Conservation (phyloP, 1,140 invertebrate genomes). For the Drosophila murphyi region DNA sequence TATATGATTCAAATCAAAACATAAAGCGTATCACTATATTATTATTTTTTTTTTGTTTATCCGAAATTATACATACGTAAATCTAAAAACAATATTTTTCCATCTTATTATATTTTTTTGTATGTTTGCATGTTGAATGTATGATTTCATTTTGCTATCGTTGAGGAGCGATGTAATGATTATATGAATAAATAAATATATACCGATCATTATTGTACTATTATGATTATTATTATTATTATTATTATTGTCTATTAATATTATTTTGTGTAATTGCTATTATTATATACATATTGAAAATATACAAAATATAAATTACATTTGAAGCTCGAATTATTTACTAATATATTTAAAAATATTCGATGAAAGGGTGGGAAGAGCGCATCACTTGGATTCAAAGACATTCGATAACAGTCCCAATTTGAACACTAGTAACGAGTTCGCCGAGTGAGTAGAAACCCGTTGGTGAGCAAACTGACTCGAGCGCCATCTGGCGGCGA, state of each 20-base stretch:
- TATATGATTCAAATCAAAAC: slow-evolving; percentile 22
- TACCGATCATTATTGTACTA: slow-evolving; percentile 56
- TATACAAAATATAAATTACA: slow-evolving; percentile 62
- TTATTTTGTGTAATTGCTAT: slow-evolving; percentile 67
- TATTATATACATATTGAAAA: slow-evolving; percentile 65
- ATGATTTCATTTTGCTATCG: slow-evolving; percentile 32
- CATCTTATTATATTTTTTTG: slow-evolving; percentile 26
- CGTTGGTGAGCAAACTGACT: background rate
- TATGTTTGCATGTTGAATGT: slow-evolving; percentile 47
- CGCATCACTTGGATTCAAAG: too few relatives aligned
- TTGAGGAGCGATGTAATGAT: slow-evolving; percentile 20
- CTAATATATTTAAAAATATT: background rate
- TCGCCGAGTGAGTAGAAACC: background rate
- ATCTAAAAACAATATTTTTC: background rate
- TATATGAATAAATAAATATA: slow-evolving; percentile 47
- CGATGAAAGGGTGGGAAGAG: too few relatives aligned
- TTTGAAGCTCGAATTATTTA: slow-evolving; percentile 20
- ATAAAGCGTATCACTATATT: slow-evolving; percentile 10
- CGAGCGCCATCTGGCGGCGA: slow-evolving; percentile 1
- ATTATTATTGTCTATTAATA: slow-evolving; percentile 66
- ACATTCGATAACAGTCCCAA: background rate
- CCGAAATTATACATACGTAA: background rate
- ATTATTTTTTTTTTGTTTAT: slow-evolving; percentile 22
- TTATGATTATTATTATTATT: slow-evolving; percentile 57
- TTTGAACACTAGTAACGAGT: background rate